phyloP scores from a whole-genome alignment of 2,888 invertebrate genomes.

The Tetranychus piercei region DNA sequence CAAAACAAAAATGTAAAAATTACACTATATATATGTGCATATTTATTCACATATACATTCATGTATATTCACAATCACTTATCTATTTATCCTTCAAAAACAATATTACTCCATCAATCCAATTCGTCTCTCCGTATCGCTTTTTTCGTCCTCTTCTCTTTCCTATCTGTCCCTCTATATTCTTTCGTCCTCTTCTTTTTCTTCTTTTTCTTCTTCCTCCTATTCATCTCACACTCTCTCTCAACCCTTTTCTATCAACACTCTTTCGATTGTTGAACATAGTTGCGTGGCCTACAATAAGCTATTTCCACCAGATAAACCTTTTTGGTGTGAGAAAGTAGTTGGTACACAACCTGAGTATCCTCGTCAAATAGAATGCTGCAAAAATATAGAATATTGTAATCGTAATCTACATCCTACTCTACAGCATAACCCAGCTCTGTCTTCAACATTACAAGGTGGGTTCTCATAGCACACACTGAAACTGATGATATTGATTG shows the following conservation, averaged over 20 bases:
- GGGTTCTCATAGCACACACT: slow-evolving; percentile 29
- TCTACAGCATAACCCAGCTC: slow-evolving; percentile 34
- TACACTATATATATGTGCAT: too few species aligned
- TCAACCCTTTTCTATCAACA: background rate
- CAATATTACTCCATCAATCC: background rate
- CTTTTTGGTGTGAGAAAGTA: slow-evolving; percentile 59
- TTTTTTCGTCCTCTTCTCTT: background rate
- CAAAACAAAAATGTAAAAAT: too few species aligned
- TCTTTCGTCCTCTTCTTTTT: background rate
- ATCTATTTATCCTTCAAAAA: background rate
- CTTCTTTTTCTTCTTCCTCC: background rate
- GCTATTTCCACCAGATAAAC: slow-evolving; percentile 57
- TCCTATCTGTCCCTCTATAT: background rate
- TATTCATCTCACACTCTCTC: background rate
- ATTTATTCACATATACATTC: too few species aligned
- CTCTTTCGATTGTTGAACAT: background rate
- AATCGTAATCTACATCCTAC: slow-evolving; percentile 50
- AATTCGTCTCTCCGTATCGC: background rate
- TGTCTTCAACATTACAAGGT: slow-evolving; percentile 44
- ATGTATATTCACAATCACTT: background rate
- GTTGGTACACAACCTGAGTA: slow-evolving; percentile 38
- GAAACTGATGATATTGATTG: background rate
- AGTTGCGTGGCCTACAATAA: slow-evolving; percentile 58
- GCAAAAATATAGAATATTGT: slow-evolving; percentile 54
- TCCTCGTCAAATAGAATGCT: slow-evolving; percentile 47